These are phyloP conservation scores for Saturnia pavonia DNA, from an alignment of 2,888 invertebrate genomes.

Conservation along the genomic window DNA sequence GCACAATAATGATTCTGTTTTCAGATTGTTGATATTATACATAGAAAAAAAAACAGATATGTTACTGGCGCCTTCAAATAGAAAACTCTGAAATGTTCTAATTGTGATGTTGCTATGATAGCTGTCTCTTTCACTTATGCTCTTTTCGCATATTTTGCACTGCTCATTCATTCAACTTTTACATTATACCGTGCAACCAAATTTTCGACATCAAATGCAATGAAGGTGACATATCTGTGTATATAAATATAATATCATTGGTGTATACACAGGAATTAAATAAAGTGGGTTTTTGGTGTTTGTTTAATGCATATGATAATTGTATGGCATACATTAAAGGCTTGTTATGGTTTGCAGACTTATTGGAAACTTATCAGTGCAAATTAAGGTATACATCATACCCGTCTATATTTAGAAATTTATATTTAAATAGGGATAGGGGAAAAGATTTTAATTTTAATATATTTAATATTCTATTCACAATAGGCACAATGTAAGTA, in stretches of 20 bases:
- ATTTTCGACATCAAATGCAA: too few relatives aligned
- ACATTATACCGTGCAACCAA: too few relatives aligned
- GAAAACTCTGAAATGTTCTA: too few relatives aligned
- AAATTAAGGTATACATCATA: not conserved
- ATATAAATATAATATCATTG: too few relatives aligned
- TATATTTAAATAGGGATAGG: conserved; percentile 16
- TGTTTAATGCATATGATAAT: not conserved
- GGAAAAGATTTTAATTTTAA: conserved; percentile 23
- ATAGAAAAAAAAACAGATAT: too few relatives aligned
- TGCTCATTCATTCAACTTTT: too few relatives aligned
- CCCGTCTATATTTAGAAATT: not conserved
- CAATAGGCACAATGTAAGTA: conserved; percentile 10
- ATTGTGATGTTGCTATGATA: too few relatives aligned
- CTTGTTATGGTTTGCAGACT: not conserved
- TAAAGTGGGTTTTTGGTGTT: not conserved
- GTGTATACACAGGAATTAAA: not conserved
- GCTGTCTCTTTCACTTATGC: too few relatives aligned
- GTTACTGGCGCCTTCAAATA: too few relatives aligned
- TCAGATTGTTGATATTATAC: not conserved
- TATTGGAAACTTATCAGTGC: conserved; percentile 12
- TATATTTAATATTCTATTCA: not conserved
- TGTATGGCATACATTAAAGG: not conserved
- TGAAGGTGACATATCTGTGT: too few relatives aligned
- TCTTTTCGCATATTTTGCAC: too few relatives aligned
- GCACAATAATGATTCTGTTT: not conserved